Evolutionary conservation across 2,888 invertebrate genomes (phyloP), one percentile per base, ranked within the genome.

Genomic region (Himalopsyche tibetana): DNA sequence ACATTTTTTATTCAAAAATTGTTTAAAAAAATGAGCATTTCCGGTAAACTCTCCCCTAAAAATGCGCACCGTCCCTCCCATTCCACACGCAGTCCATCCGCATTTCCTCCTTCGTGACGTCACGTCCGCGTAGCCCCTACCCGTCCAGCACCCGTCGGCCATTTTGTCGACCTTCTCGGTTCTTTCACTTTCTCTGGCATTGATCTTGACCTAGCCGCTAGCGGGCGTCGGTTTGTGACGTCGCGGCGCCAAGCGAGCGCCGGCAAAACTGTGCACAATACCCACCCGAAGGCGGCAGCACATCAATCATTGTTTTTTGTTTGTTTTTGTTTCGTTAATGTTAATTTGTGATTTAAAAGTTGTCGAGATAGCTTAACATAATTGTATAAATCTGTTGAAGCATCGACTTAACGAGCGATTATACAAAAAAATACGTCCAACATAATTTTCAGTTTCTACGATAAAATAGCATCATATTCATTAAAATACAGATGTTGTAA

Each of bases 141-240:
- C 36, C 74, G 38, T 19, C 11, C 74, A 36, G 19, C 74, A 5
- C 74, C 74, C 38, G 28, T 15, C 74, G 74, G 74, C 74, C 74
- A 74, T 74, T 36, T 74, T 74, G 74, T 36, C 74, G 74, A 74
- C 74, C 74, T 74, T 74, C 74, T 74, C 74, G 74, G 74, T 74
- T 74, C 74, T 74, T 74, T 74, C 74, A 74, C 74, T 74, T 74
- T 74, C 74, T 74, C 74, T 74, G 74, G 74, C 74, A 74, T 74
- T 74, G 74, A 74, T 74, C 74, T 74, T 74, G 74, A 74, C 74
- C 74, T 74, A 74, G 74, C 28, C 74, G 74, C 74, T 74, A 15
- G 74, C 74, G 74, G 74, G 74, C 74, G 74, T 74, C 74, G 74
- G 19, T 74, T 36, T 36, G 74, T 74, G 74, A 74, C 74, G 74